Evolutionary conservation across 1,140 invertebrate species (phyloP), one percentile per base, ranked within the genome.

Genomic region (Chironomus tepperi): DNA sequence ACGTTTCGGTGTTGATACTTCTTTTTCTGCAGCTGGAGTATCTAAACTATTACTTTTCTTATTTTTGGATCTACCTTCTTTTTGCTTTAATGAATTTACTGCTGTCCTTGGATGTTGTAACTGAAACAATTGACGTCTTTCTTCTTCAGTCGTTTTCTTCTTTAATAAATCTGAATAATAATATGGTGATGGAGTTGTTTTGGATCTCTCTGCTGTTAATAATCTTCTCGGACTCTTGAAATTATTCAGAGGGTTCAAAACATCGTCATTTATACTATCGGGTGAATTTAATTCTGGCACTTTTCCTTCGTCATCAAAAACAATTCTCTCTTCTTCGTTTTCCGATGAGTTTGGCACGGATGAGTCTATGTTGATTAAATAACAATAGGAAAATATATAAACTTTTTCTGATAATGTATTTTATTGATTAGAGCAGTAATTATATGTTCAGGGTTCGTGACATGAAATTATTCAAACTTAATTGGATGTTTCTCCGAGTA

Each of bases 121-220:
- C 24, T 81, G 80, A 65, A 64, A 78, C 81, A 19, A 81, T 81
- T 5, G 79, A 79, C 76, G 79, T 75, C 77, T 79, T 74, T 78
- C 76, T n/a, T 81, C 79, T 7, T 79, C 75, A n/a, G 77, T 77
- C 75, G 16, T 76, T 76, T 78, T 84, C 83, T 73, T 81, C 79
- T 89, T 90, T 75, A 90, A 89, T 15, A 92, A 79, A 80, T 92
- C 90, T 0, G 89, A 89, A 86, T 92, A 92, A 78, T 91, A 91
- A 77, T 92, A 92, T 1, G 90, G 90, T 21, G 90, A 91, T 3
- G 90, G 89, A 78, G 91, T 89, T n/a, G 89, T 86, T 81, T 86
- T 88, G 43, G 77, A 80, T 19, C 24, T 15, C 74, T 78, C 76
- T 74, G 80, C 79, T 7, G 77, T 15, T 10, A 75, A 75, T 47